Evolutionary conservation across 2,797 vertebrate genomes (phyloP).

Genomic region (Gorsachius magnificus): DNA sequence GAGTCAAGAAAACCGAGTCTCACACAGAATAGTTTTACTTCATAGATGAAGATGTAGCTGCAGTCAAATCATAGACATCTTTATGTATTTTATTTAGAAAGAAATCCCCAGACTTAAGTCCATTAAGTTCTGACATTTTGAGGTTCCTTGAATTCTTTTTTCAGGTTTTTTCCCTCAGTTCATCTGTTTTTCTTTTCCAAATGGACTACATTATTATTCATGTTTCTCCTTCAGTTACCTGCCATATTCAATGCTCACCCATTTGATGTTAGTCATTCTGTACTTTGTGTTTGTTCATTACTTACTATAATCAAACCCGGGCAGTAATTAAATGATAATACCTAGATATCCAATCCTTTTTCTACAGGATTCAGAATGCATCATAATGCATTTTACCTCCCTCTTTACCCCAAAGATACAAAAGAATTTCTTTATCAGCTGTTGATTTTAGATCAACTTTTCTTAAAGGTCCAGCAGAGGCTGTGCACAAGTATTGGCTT

Average conservation of each 20-base stretch:
- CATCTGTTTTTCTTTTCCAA: background rate
- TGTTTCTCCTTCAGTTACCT: background rate
- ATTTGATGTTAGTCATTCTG: background rate
- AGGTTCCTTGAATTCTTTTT: background rate
- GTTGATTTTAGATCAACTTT: background rate
- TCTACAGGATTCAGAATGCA: background rate
- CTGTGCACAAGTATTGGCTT: background rate
- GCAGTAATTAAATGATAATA: background rate
- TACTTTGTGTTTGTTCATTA: background rate
- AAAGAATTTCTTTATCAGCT: background rate
- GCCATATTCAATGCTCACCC: background rate
- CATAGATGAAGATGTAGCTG: background rate
- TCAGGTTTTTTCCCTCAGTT: background rate
- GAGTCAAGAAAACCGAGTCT: background rate
- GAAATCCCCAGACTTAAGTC: background rate
- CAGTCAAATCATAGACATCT: background rate
- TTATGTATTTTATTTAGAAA: background rate
- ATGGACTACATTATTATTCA: background rate
- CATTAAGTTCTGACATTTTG: background rate
- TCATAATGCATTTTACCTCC: background rate
- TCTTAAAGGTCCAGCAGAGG: background rate
- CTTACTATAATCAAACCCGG: background rate
- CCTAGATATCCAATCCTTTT: background rate
- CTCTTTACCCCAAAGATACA: background rate
- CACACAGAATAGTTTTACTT: background rate